Evolutionary conservation across 2,113 vertebrate genomes (phyloP).

Genomic region (Puma concolor): DNA sequence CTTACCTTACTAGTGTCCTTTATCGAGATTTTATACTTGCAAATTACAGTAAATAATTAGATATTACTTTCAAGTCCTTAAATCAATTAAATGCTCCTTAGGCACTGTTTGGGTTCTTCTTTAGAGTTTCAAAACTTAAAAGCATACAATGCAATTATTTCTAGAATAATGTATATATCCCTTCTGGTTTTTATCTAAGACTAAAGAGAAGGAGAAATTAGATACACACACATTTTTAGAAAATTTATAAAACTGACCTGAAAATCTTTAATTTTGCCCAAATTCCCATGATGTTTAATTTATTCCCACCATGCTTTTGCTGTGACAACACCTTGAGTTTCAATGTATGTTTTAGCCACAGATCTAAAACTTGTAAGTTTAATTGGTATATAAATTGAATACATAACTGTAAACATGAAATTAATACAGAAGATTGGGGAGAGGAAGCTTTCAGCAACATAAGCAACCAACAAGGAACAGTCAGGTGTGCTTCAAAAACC

Average conservation of each 20-base stretch:
- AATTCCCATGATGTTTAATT: neutral
- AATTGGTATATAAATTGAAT: slow-evolving; percentile 3
- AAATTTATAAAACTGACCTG: neutral
- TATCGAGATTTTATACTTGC: neutral
- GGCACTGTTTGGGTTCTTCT: neutral
- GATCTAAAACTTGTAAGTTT: slow-evolving; percentile 7
- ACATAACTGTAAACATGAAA: neutral
- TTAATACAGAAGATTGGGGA: neutral
- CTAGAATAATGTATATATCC: neutral
- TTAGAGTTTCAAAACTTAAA: neutral
- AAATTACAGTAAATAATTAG: neutral
- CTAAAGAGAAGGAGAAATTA: neutral
- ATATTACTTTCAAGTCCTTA: neutral
- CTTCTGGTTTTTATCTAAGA: neutral
- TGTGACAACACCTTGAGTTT: slow-evolving; percentile 7
- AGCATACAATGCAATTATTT: neutral
- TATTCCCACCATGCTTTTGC: neutral
- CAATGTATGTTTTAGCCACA: neutral
- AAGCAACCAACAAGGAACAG: neutral
- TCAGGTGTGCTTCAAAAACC: slow-evolving; percentile 30
- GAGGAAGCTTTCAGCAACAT: neutral
- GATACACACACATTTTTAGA: neutral
- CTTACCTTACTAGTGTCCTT: neutral
- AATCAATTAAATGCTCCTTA: slow-evolving; percentile 18
- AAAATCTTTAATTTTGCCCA: neutral